A percentile compares a stretch with the other conserved stretches of the same genome.
These are phyloP conservation scores for Apteryx mantelli DNA, from an alignment of 2,113 vertebrate species.

Conservation along the genomic window DNA sequence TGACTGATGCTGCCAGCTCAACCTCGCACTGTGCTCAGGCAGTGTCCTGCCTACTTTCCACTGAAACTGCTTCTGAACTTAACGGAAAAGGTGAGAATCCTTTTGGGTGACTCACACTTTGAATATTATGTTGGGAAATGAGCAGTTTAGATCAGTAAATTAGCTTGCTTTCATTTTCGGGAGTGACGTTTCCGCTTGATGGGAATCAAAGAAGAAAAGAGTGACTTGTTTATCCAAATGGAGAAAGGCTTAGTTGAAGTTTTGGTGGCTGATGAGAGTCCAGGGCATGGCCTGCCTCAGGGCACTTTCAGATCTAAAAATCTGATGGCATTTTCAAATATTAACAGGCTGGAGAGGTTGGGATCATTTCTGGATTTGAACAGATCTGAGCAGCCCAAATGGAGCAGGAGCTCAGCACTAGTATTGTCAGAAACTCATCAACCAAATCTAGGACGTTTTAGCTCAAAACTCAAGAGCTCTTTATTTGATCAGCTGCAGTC, in stretches of 20 bases:
- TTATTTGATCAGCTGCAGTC: background rate
- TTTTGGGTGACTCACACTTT: slow-evolving; percentile 17
- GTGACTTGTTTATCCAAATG: background rate
- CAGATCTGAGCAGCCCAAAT: background rate
- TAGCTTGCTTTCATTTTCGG: background rate
- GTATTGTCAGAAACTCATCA: background rate
- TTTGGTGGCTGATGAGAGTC: background rate
- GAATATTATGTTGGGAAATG: background rate
- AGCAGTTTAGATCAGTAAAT: slow-evolving; percentile 16
- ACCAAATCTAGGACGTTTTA: background rate
- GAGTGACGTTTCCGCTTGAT: background rate
- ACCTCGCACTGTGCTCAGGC: background rate
- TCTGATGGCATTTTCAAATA: background rate
- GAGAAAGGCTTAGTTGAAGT: background rate
- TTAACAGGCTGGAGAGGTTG: background rate
- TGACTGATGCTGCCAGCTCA: background rate
- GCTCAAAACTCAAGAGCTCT: background rate
- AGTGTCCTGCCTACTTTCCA: background rate
- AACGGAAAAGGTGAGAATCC: slow-evolving; percentile 1
- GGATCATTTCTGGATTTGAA: background rate
- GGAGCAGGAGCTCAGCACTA: background rate
- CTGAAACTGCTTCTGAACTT: slow-evolving; percentile 32
- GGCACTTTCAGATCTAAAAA: background rate
- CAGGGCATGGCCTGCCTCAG: background rate
- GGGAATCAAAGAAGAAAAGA: background rate